Evolutionary conservation across 2,797 vertebrate genomes (phyloP), one percentile per base, ranked within the genome.

Genomic region (Syndactyla subalaris): DNA sequence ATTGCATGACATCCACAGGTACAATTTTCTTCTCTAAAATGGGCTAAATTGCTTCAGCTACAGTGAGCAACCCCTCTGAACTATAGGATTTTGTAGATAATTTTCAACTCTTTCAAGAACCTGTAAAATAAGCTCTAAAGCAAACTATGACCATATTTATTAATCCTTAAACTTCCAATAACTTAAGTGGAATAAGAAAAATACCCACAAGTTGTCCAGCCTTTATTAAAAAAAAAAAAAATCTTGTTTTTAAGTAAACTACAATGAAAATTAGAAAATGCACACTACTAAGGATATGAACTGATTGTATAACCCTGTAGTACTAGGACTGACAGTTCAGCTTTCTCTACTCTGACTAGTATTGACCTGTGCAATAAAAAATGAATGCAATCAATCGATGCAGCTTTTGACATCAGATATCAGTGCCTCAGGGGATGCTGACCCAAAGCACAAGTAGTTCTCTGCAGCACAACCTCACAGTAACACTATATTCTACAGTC

Each of bases 331-430:
- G 36, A 65, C 57, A 72, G n/a, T 80, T 83, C 75, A 88, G 20
- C 72, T 84, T 93, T 85, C 80, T 91, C 74, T 73, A 34, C 32
- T 46, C 84, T 91, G 52, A 61, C 27, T 48, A 76, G 39, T 86
- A 93, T 79, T 5, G 93, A 94, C 83, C 65, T 30, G 61, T 82
- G 89, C 70, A 72, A 90, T 84, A 81, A 89, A 85, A 94, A 97
- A 80, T 89, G 48, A 94, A 92, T 68, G 91, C 72, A 92, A 43
- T 74, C 15, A 13, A 91, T 92, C 74, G 61, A 71, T n/a, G 79
- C 10, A 80, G 61, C 57, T 85, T 61, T 80, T 92, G 83, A 89
- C 83, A 94, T 70, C 75, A 95, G 79, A 88, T 79, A 82, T 18
- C 55, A 48, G 67, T 36, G 85, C 85, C 78, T 62, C 71, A 46